Conservation (phyloP, 1,140 invertebrate genomes). For the Gryllus bimaculatus region DNA sequence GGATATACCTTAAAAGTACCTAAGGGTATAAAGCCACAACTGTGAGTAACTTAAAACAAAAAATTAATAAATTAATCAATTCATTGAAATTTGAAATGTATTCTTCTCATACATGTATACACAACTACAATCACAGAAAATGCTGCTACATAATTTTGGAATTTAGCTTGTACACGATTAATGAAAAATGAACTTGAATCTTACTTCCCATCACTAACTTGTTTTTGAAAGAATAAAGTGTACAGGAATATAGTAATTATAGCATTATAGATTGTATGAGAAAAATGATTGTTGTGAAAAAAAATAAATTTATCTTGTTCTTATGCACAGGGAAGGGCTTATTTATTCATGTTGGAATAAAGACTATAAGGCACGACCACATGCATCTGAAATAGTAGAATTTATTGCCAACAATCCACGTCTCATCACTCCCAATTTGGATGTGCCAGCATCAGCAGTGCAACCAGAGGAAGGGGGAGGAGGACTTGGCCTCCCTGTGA, state of each 20-base stretch:
- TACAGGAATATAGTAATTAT: too few species aligned
- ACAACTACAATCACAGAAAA: too few species aligned
- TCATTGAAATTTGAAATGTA: not conserved
- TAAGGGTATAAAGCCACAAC: constrained; percentile 56
- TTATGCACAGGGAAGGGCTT: constrained; percentile 50
- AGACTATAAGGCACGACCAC: constrained; percentile 57
- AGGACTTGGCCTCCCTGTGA: constrained; percentile 43
- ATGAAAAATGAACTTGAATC: not conserved
- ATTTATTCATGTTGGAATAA: constrained; percentile 68
- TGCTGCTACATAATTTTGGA: too few species aligned
- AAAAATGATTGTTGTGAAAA: too few species aligned
- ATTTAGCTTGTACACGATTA: too few species aligned
- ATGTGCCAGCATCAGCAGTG: constrained; percentile 62
- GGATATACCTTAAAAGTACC: constrained; percentile 65
- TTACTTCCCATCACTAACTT: not conserved
- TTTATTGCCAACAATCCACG: constrained; percentile 64
- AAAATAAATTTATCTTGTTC: too few species aligned
- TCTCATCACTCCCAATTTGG: constrained; percentile 68
- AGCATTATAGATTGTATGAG: too few species aligned
- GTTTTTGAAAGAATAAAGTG: not conserved
- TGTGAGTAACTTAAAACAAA: constrained; percentile 49
- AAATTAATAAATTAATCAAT: not conserved
- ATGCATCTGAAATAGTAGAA: constrained; percentile 67
- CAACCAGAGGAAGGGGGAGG: constrained; percentile 53
- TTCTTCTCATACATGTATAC: not conserved